phyloP scores from a whole-genome alignment of 2,113 vertebrate species.

The Lycocorax pyrrhopterus region DNA sequence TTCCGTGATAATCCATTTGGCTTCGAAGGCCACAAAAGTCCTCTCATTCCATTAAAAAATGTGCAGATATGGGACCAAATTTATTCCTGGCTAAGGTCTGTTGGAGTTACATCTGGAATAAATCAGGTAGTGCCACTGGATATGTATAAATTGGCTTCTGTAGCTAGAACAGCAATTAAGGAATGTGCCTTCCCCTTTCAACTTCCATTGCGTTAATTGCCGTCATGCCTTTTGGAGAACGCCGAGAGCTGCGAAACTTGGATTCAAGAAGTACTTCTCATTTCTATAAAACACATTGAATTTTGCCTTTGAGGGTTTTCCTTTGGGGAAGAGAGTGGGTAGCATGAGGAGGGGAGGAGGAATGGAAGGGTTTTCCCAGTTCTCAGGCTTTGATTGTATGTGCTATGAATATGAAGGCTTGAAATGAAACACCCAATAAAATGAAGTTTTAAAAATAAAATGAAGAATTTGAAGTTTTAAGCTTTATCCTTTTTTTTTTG shows the following conservation, averaged over 20 bases:
- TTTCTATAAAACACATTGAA: neutral
- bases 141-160: neutral
- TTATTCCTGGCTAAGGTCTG: neutral
- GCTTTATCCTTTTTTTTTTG: constrained; percentile 6
- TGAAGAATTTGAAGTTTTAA: constrained; percentile 6
- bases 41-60: neutral
- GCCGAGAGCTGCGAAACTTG: neutral
- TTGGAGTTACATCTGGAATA: neutral
- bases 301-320: neutral
- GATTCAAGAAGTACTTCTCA: neutral
- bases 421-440: constrained; percentile 53
- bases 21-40: neutral
- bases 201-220: neutral
- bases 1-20: neutral
- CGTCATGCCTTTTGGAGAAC: neutral
- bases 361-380: neutral
- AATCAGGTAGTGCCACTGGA: neutral
- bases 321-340: neutral
- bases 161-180: neutral
- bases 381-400: neutral
- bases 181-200: neutral
- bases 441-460: constrained; percentile 59
- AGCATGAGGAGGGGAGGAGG: neutral
- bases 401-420: constrained; percentile 59
- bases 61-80: neutral